A percentile compares a stretch with the other conserved stretches of the same genome.
phyloP scores from a whole-genome alignment of 1,140 invertebrate species.

The Drosophila tani region DNA sequence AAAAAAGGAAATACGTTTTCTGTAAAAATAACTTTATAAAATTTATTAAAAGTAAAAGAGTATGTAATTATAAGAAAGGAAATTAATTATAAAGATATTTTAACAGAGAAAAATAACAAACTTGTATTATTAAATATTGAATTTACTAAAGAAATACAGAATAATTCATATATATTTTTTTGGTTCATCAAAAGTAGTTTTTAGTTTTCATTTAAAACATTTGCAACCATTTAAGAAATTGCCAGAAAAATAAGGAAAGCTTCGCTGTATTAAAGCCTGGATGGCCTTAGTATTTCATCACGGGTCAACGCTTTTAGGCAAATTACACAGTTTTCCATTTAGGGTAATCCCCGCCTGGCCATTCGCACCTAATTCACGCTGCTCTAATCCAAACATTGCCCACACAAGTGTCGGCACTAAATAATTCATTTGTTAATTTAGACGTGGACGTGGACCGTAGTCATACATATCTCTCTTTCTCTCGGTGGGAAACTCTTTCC shows the following conservation, averaged over 20 bases:
- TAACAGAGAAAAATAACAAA: no score
- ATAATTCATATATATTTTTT: no score
- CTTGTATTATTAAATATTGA: no score
- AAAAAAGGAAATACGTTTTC: background rate
- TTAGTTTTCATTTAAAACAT: no score
- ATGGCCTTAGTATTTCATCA: background rate
- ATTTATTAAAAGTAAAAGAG: background rate
- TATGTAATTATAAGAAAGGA: no score
- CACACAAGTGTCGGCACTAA: conserved; percentile 74
- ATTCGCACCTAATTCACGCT: conserved; percentile 80
- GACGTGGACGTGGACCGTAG: conserved; percentile 45
- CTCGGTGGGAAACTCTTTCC: conserved; percentile 24
- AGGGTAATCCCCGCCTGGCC: conserved; percentile 67
- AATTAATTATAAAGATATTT: no score
- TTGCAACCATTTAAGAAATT: no score
- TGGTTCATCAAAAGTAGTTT: no score
- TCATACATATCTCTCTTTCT: conserved; percentile 1
- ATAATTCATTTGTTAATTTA: conserved; percentile 83
- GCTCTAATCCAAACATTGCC: conserved; percentile 72
- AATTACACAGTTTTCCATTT: conserved; percentile 75
- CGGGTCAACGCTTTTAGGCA: conserved; percentile 59
- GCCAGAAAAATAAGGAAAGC: background rate
- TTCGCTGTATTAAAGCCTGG: background rate
- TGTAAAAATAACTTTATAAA: background rate
- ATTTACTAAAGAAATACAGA: no score